Conservation (phyloP, 2,113 vertebrate genomes). For the Acinonyx jubatus region DNA sequence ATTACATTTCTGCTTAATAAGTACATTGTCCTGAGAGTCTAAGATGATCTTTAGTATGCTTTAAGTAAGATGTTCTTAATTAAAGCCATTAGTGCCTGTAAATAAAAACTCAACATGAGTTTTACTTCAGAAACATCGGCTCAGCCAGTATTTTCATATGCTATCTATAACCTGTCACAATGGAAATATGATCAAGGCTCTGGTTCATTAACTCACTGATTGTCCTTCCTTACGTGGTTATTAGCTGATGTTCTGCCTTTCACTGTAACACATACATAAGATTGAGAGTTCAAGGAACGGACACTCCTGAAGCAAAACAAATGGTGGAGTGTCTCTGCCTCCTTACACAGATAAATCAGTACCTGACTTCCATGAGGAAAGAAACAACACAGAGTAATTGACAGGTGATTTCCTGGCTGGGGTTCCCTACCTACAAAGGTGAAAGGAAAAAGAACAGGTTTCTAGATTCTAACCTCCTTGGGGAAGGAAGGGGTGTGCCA, state of each 20-base stretch:
- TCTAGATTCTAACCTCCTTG: not conserved
- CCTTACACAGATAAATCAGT: not conserved
- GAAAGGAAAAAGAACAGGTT: not conserved
- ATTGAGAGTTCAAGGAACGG: not conserved
- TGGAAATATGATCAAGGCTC: not conserved
- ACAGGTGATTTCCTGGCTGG: not conserved
- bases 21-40: not conserved
- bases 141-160: not conserved
- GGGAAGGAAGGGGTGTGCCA: not conserved
- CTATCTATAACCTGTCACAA: constrained; percentile 36
- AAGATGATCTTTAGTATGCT: not conserved
- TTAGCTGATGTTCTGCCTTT: constrained; percentile 24
- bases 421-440: not conserved
- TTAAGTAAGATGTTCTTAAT: not conserved
- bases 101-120: not conserved
- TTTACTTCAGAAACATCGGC: not conserved
- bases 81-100: not conserved
- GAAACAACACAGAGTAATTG: not conserved
- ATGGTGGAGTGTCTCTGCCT: not conserved
- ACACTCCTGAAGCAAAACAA: not conserved
- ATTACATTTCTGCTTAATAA: constrained; percentile 15
- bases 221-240: not conserved
- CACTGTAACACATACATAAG: not conserved
- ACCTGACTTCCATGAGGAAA: not conserved
- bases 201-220: constrained; percentile 54